Base-by-base conservation (phyloP, 2,113 vertebrate genomes). In the Chaetodon auriga region DNA sequence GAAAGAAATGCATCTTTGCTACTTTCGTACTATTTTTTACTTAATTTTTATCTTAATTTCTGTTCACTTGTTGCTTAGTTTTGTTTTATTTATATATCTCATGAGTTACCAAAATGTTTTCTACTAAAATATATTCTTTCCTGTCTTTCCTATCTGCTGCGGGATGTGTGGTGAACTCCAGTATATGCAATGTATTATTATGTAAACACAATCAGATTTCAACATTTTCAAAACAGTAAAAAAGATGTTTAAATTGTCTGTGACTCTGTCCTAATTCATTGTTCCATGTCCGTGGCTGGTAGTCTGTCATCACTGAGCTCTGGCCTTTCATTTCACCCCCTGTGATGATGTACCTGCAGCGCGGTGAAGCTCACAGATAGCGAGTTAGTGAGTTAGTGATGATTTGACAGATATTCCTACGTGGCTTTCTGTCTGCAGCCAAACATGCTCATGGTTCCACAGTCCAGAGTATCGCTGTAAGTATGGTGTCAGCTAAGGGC, bases 151-250 rank as follows among this genome's bases (percentile, higher is more conserved):
- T 79, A 45, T 71, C 49, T 78, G 43, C 76, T 75, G 62, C 63
- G 71, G 61, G 73, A 64, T 76, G 43, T 84, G 74, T 61, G 53
- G 13, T 45, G 53, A 78, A 66, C 57, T 68, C 51, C 38, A 60
- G 19, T 73, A 55, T 86, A 84, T 81, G 71, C 72, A 84, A 72
- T 88, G 64, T 70, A 62, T 70, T 62, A 30, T 43, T 74, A 74
- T 86, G 75, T 84, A 53, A 85, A 78, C 41, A 21, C 65, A 76
- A 86, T 83, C 51, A 69, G 10, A 77, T 74, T 36, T 80, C 38
- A 83, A 30, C 35, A 58, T 80, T 92, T 85, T 87, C 48, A 68
- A 85, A 65, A 84, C 45, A 90, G 86, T 89, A 92, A 93, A 92
- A 49, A 38, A 58, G 4, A 53, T 46, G 43, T 68, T 73, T 57